Evolutionary conservation across 2,888 invertebrate genomes (phyloP).

Genomic region (Sussaba pulchella): DNA sequence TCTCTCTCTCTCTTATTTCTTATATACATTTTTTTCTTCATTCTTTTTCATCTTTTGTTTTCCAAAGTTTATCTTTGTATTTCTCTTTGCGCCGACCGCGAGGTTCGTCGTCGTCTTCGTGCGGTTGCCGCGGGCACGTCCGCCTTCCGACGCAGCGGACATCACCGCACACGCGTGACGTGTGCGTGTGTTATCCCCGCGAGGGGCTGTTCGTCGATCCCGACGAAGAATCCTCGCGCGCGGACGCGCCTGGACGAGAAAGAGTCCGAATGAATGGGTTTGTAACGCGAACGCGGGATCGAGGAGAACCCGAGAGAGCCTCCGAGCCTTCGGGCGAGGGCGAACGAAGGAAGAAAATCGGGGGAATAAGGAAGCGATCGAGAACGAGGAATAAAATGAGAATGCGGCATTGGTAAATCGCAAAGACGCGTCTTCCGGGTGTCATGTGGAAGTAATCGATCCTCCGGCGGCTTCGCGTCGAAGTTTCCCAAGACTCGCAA

Average conservation of each 20-base stretch:
- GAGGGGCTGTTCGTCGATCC: conserved; percentile 12
- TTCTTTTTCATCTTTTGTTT: too few relatives aligned
- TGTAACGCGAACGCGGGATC: too few relatives aligned
- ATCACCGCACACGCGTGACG: conserved; percentile 58
- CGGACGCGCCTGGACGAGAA: conserved; percentile 58
- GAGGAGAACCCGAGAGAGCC: conserved; percentile 24
- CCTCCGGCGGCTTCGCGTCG: conserved; percentile 33
- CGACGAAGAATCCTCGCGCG: conserved; percentile 41
- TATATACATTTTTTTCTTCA: too few relatives aligned
- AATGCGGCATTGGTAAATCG: conserved; percentile 55
- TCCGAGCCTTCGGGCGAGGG: conserved; percentile 9
- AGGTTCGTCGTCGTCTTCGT: too few relatives aligned
- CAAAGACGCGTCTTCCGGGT: conserved; percentile 55
- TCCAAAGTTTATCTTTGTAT: conserved; percentile 17
- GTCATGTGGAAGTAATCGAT: conserved; percentile 61
- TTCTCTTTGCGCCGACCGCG: conserved; percentile 37
- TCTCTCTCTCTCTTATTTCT: too few relatives aligned
- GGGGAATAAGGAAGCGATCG: conserved; percentile 34
- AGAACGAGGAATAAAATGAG: conserved; percentile 32
- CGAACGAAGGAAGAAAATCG: conserved; percentile 17
- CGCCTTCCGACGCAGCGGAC: conserved; percentile 49
- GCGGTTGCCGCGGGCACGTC: conserved; percentile 49
- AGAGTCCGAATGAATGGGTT: conserved; percentile 61
- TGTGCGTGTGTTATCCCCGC: conserved; percentile 54
- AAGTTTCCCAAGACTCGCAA: conserved; percentile 19